Conservation (phyloP, 2,797 vertebrate species). For the Parotocinclus haroldoi region DNA sequence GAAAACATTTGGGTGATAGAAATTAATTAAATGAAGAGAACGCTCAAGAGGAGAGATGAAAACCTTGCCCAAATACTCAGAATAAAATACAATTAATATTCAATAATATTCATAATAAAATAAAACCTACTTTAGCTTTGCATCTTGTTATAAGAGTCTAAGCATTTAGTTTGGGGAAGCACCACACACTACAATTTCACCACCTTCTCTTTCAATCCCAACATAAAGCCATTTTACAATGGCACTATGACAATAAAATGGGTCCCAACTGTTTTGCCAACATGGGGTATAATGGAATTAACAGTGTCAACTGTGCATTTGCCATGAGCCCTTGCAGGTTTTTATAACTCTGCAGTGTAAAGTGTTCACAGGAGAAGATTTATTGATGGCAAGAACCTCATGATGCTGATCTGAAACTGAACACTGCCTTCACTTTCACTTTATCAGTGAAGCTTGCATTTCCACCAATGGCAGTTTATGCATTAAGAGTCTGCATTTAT, state of each 20-base stretch:
- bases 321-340: slow-evolving; percentile 56
- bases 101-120: slow-evolving; percentile 45
- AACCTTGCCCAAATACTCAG: slow-evolving; percentile 58
- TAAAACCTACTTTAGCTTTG: slow-evolving; percentile 64
- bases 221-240: slow-evolving; percentile 61
- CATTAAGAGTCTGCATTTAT: slow-evolving; percentile 34
- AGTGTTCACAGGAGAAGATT: slow-evolving; percentile 55
- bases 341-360: slow-evolving; percentile 59
- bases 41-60: slow-evolving; percentile 44
- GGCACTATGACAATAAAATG: slow-evolving; percentile 54
- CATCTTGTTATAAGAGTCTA: slow-evolving; percentile 62
- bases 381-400: slow-evolving; percentile 52
- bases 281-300: slow-evolving; percentile 70
- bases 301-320: slow-evolving; percentile 64
- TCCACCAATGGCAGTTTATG: slow-evolving; percentile 25
- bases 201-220: slow-evolving; percentile 43
- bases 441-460: slow-evolving; percentile 40
- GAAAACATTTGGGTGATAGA: slow-evolving; percentile 19
- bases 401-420: slow-evolving; percentile 47
- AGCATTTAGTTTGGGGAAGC: slow-evolving; percentile 68
- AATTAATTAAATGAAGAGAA: slow-evolving; percentile 4
- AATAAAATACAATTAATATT: too few relatives aligned
- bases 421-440: slow-evolving; percentile 43
- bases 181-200: slow-evolving; percentile 57
- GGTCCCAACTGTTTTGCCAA: slow-evolving; percentile 64